Evolutionary conservation across 1,140 invertebrate genomes (phyloP).

Genomic region (Atta cephalotes): DNA sequence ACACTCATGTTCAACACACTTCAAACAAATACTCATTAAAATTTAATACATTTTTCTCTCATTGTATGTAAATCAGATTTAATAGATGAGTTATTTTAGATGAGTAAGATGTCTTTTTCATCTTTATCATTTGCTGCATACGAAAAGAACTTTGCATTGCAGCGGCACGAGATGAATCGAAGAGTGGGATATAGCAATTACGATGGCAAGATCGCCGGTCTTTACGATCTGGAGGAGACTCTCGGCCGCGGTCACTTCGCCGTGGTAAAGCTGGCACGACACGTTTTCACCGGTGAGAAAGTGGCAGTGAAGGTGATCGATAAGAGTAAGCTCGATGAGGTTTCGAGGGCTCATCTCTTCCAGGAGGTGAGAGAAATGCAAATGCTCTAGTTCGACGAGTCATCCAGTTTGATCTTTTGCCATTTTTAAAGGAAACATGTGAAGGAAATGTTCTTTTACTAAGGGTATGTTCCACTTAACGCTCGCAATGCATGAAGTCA

Average conservation of each 20-base stretch:
- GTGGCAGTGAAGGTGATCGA: slow-evolving; percentile 99
- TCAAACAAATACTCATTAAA: too few species aligned
- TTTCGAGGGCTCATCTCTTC: slow-evolving; percentile 98
- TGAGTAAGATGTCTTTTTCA: not conserved
- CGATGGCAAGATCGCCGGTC: slow-evolving; percentile 97
- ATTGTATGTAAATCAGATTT: too few species aligned
- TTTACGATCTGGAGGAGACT: slow-evolving; percentile 98
- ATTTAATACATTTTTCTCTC: too few species aligned
- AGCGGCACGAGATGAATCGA: slow-evolving; percentile 81
- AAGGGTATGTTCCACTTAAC: too few species aligned
- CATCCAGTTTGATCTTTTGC: not conserved
- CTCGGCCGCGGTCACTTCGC: slow-evolving; percentile 98
- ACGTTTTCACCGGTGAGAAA: slow-evolving; percentile 99
- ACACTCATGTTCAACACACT: too few species aligned
- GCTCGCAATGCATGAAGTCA: too few species aligned
- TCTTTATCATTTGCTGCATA: not conserved
- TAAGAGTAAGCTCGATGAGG: slow-evolving; percentile 98
- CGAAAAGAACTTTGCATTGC: slow-evolving; percentile 35
- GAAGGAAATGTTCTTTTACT: too few species aligned
- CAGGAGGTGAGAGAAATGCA: slow-evolving; percentile 91
- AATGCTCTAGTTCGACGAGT: not conserved
- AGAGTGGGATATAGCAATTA: slow-evolving; percentile 86
- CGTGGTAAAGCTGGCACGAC: slow-evolving; percentile 98
- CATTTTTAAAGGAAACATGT: not conserved
- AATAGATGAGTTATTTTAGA: not conserved